Evolutionary conservation across 2,113 vertebrate species (phyloP).

Genomic region (Columba janthina): DNA sequence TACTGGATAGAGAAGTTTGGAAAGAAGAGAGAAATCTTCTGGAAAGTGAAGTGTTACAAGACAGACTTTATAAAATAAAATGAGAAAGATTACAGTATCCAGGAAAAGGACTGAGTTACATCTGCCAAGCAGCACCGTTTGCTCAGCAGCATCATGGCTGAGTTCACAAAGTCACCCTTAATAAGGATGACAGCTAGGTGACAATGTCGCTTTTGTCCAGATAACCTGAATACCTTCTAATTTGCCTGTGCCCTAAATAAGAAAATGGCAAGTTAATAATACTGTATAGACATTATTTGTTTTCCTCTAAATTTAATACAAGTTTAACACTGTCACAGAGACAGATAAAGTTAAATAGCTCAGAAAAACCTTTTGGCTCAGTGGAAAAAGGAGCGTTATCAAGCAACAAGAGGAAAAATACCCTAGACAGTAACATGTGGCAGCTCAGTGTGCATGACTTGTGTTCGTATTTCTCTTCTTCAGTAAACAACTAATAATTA

Average conservation of each 20-base stretch:
- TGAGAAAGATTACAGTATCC: not conserved
- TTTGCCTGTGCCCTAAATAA: constrained; percentile 16
- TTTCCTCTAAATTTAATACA: not conserved
- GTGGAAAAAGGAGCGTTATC: not conserved
- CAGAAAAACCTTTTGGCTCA: not conserved
- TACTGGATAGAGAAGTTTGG: not conserved
- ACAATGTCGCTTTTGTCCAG: not conserved
- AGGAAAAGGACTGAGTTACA: not conserved
- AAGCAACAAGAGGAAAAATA: not conserved
- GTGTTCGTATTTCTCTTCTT: not conserved
- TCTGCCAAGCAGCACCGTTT: not conserved
- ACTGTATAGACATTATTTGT: not conserved
- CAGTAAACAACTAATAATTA: not conserved
- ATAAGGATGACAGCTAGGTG: not conserved
- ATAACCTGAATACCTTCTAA: constrained; percentile 17
- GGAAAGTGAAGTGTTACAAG: not conserved
- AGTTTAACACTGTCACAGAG: not conserved
- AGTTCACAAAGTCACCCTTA: not conserved
- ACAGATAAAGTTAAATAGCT: not conserved
- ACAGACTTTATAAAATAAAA: not conserved
- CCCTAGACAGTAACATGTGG: not conserved
- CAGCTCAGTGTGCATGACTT: not conserved
- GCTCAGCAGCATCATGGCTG: not conserved
- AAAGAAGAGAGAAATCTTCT: not conserved
- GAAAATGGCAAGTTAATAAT: not conserved